These are phyloP conservation scores for Cryptops parisi DNA, from an alignment of 2,888 invertebrate genomes.

Conservation along the genomic window DNA sequence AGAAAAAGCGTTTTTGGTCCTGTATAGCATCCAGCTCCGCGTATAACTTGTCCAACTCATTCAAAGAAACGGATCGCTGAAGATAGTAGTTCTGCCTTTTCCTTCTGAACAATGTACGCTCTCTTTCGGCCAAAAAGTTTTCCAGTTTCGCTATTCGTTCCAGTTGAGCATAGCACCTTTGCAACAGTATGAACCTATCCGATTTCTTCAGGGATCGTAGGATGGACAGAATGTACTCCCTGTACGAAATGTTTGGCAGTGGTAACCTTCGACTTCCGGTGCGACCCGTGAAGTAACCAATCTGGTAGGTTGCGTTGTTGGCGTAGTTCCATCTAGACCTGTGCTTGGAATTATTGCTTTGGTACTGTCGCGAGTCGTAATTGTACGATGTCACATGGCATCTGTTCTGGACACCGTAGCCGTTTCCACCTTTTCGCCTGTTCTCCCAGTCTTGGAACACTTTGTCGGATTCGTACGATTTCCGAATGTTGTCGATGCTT, in stretches of 20 bases:
- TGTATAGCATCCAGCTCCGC: conserved; percentile 61
- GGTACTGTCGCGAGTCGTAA: background rate
- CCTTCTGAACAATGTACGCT: background rate
- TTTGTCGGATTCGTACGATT: conserved; percentile 12
- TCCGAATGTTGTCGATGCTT: conserved; percentile 15
- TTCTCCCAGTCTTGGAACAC: conserved; percentile 13
- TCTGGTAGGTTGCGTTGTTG: background rate
- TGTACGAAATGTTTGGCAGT: conserved; percentile 33
- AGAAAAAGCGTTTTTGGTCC: conserved; percentile 67
- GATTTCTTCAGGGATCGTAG: conserved; percentile 50
- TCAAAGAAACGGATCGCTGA: conserved; percentile 12
- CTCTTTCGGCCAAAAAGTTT: background rate
- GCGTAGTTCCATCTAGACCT: no score
- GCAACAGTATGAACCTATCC: conserved; percentile 66
- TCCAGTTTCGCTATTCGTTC: conserved; percentile 73
- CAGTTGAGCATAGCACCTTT: conserved; percentile 67
- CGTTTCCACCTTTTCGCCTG: background rate
- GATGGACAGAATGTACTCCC: conserved; percentile 49
- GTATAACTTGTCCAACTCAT: conserved; percentile 59
- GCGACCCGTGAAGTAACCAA: background rate
- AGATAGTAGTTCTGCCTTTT: background rate
- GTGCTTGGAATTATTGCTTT: background rate
- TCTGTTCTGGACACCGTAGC: background rate
- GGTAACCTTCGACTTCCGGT: conserved; percentile 2
- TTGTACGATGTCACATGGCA: background rate